Conservation (phyloP, 2,797 vertebrate species). For the Coluber constrictor region DNA sequence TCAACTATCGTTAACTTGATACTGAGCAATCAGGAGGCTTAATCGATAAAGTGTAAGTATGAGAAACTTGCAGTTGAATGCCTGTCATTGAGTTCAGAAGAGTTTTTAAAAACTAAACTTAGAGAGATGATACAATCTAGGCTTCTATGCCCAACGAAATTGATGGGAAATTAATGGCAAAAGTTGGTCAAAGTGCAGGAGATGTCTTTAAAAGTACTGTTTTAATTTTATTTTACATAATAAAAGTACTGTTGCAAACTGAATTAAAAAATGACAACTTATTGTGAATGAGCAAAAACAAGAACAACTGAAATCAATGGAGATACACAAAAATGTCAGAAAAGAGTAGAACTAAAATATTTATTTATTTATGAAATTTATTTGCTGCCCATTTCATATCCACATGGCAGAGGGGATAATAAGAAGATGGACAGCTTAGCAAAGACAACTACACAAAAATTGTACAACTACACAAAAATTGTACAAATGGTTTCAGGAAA, state of each 20-base stretch:
- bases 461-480: background rate
- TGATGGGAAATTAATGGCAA: background rate
- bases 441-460: background rate
- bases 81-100: background rate
- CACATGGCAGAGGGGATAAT: background rate
- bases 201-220: background rate
- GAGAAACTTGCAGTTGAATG: background rate
- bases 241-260: background rate
- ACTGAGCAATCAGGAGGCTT: background rate
- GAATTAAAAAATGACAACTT: background rate
- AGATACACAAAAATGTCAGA: background rate
- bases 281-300: background rate
- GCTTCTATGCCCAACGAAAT: background rate
- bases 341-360: background rate
- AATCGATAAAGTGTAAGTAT: slow-evolving; percentile 3
- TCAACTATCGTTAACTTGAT: background rate
- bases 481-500: background rate
- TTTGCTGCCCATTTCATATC: background rate
- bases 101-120: background rate
- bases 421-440: background rate
- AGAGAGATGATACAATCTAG: background rate
- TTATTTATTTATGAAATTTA: background rate
- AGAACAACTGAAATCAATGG: background rate
- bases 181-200: background rate
- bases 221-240: background rate